Conservation (phyloP, 2,888 invertebrate genomes). For the Exocentrus adspersus region DNA sequence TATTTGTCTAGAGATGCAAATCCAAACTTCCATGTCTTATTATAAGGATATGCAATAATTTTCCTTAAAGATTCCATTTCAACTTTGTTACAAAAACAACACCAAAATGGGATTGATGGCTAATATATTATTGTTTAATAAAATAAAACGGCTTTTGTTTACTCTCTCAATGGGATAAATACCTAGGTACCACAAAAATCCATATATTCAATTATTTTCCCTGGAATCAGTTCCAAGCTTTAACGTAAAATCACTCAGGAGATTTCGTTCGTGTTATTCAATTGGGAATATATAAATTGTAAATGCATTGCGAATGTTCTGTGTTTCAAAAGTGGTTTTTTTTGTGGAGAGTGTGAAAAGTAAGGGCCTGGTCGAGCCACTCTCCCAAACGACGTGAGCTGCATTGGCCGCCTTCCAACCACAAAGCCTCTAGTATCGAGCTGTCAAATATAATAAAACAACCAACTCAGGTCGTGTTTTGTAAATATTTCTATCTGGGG, state of each 20-base stretch:
- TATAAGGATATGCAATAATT: too few species aligned
- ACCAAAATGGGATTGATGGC: too few species aligned
- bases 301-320: constrained; percentile 22
- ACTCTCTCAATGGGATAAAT: too few species aligned
- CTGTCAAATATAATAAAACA: background rate
- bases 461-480: background rate
- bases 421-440: background rate
- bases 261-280: constrained; percentile 26
- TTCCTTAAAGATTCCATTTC: too few species aligned
- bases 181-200: too few species aligned
- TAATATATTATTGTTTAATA: too few species aligned
- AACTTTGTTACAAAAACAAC: too few species aligned
- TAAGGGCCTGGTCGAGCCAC: constrained; percentile 12
- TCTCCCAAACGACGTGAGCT: constrained; percentile 16
- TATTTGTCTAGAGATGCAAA: too few species aligned
- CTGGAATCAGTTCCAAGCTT: constrained; percentile 16
- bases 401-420: constrained; percentile 1
- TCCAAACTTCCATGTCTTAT: too few species aligned
- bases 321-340: constrained; percentile 1
- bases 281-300: constrained; percentile 32
- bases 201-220: constrained; percentile 8
- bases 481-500: background rate
- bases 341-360: background rate
- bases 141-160: too few species aligned
- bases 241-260: constrained; percentile 21